Percentiles rank a stretch among this genome's conserved stretches.
Conservation (phyloP, 2,113 vertebrate species). For the Philantomba maxwellii region DNA sequence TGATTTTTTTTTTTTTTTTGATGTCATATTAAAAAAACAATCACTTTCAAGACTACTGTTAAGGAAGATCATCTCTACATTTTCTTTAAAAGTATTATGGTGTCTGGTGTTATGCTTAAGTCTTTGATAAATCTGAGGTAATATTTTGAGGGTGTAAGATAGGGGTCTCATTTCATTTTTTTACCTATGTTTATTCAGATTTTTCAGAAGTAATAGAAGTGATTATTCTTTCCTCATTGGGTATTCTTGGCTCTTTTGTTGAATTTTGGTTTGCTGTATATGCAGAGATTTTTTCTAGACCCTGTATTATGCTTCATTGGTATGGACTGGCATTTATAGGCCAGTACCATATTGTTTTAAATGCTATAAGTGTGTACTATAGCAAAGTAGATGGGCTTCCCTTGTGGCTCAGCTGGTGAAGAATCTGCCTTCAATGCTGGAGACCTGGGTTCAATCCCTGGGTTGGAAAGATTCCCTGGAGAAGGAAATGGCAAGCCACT, state of each 20-base stretch:
- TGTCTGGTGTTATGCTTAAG: background rate
- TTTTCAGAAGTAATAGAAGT: background rate
- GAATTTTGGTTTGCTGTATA: background rate
- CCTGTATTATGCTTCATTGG: background rate
- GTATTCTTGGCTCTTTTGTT: background rate
- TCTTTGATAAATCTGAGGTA: background rate
- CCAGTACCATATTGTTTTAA: background rate
- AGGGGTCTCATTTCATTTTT: background rate
- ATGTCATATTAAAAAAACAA: background rate
- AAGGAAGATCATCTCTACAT: background rate
- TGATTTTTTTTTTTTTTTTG: background rate
- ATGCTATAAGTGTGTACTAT: background rate
- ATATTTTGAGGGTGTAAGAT: background rate
- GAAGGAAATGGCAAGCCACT: background rate
- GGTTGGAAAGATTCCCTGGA: background rate
- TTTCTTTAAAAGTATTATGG: background rate
- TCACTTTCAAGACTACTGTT: background rate
- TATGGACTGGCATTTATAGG: background rate
- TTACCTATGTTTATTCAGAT: background rate
- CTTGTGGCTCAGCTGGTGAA: background rate
- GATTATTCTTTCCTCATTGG: background rate
- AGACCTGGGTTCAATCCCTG: background rate
- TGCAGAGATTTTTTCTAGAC: background rate
- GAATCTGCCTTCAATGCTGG: background rate
- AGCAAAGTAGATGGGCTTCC: background rate